Evolutionary conservation across 2,113 vertebrate species (phyloP), one percentile per base, ranked within the genome.

Genomic region (Pipra filicauda): DNA sequence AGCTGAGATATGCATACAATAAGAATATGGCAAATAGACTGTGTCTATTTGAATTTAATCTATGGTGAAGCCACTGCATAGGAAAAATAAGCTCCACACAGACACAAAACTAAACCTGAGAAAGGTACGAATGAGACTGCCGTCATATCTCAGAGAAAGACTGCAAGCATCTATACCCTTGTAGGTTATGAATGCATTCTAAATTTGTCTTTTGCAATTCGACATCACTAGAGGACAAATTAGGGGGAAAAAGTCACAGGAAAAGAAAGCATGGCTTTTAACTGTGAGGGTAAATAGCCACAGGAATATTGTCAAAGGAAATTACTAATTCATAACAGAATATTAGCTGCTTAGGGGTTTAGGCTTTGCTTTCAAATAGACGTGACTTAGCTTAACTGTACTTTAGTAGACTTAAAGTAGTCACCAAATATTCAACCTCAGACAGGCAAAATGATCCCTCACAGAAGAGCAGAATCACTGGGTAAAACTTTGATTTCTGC

Each of bases 381-480:
- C 12, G 35, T 23, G 20, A 80, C 30, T 49, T 44, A 51, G 18
- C 27, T 74, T 48, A 71, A 65, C 17, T 30, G 15, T 12, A 39
- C 5, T 1, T n/a, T 57, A 74, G 23, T 6, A 8, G 26, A 65
- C 18, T 76, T 43, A 2, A 12, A n/a, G 15, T 6, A 59, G 37
- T 13, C 52, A 67, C 30, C 2, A 0, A 77, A 64, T 22, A 71
- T 61, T 89, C 7, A 3, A 15, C 33, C 69, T 92, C 3, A 35
- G 55, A 67, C 9, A 22, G 0, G 0, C 1, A 46, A 49, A 35
- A 48, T 5, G 1, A 33, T 14, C 8, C n/a, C 24, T 43, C 30
- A 28, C 0, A 0, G 57, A 84, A 71, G 6, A 35, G 8, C 13
- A 20, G 18, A 69, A 52, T 54, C 35, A 61, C 49, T 33, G 59